Evolutionary conservation across 2,888 invertebrate genomes (phyloP).

Genomic region (Cheilosia pagana): DNA sequence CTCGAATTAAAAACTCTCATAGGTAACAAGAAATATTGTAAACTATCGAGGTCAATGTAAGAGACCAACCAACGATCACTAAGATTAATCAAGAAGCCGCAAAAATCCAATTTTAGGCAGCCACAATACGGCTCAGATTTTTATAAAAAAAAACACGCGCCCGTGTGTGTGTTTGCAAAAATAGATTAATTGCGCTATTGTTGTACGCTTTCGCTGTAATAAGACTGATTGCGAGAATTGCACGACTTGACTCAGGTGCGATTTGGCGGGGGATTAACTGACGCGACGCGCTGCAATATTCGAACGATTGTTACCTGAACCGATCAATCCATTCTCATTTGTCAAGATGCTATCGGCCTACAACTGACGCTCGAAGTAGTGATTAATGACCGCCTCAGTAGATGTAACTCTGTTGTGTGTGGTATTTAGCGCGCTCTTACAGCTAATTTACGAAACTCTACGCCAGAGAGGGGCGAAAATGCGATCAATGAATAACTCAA

Average conservation of each 20-base stretch:
- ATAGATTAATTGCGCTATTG: constrained; percentile 71
- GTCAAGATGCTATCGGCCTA: constrained; percentile 65
- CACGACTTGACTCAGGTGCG: constrained; percentile 44
- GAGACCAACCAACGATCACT: constrained; percentile 44
- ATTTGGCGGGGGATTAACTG: constrained; percentile 42
- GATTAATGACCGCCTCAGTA: constrained; percentile 60
- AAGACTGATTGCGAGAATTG: constrained; percentile 52
- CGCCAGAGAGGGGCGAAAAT: constrained; percentile 40
- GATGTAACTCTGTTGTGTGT: constrained; percentile 50
- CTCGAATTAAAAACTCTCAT: constrained; percentile 33
- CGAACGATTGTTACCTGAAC: constrained; percentile 45
- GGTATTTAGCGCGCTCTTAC: constrained; percentile 32
- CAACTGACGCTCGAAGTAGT: constrained; percentile 66
- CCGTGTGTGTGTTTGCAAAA: constrained; percentile 34
- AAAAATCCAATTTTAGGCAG: constrained; percentile 60
- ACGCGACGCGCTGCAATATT: constrained; percentile 35
- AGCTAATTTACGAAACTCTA: constrained; percentile 34
- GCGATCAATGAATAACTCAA: constrained; percentile 30
- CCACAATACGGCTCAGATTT: constrained; percentile 2
- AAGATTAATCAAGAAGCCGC: constrained; percentile 65
- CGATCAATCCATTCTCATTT: constrained; percentile 71
- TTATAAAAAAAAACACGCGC: not conserved
- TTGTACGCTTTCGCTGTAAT: constrained; percentile 19
- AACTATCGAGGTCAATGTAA: constrained; percentile 70
- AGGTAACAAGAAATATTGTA: constrained; percentile 34